Evolutionary conservation across 2,113 vertebrate genomes (phyloP), one percentile per base, ranked within the genome.

Genomic region (Narcine bancroftii): DNA sequence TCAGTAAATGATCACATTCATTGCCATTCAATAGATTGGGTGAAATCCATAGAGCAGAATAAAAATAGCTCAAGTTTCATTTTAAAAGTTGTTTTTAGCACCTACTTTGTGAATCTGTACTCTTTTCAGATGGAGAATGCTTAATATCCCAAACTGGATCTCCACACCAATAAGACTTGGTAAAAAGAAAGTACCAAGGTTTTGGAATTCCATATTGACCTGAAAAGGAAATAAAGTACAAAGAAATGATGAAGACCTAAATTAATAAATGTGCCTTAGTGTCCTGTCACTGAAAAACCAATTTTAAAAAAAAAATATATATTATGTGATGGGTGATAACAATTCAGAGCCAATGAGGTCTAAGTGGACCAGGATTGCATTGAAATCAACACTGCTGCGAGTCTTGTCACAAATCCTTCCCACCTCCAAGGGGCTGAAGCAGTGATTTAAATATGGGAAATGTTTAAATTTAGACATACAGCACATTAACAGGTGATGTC

Each of bases 181-280:
- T 98, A 92, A 98, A 97, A 92, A 97, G 98, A 92, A 99, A 99
- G 93, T 96, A 99, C 99, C 99, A 99, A 3, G 96, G 96, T 45
- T 97, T 96, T 60, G 99, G 98, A 94, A 99, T 99, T 21, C 99
- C 98, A 42, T 98, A 99, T 93, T 99, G 98, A 92, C 99, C 99
- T 99, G 65, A 19, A 79, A 53, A 39, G 5, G 93, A 93, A 96
- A 77, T 73, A 42, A 92, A 81, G 93, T 92, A 79, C 81, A 24
- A 10, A 93, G 66, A 45, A 3, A 17, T 47, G 21, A 19, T 26
- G 17, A 77, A 36, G 47, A 66, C 71, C 81, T 89, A 63, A 42
- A 45, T 5, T 47, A 45, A 91, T 13, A 11, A 10, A 1, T 60
- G 36, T 50, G 24, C 50, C 5, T 29, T 50, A 6, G 29, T 85